phyloP scores from a whole-genome alignment of 2,113 vertebrate genomes.

The Dissostichus mawsoni region DNA sequence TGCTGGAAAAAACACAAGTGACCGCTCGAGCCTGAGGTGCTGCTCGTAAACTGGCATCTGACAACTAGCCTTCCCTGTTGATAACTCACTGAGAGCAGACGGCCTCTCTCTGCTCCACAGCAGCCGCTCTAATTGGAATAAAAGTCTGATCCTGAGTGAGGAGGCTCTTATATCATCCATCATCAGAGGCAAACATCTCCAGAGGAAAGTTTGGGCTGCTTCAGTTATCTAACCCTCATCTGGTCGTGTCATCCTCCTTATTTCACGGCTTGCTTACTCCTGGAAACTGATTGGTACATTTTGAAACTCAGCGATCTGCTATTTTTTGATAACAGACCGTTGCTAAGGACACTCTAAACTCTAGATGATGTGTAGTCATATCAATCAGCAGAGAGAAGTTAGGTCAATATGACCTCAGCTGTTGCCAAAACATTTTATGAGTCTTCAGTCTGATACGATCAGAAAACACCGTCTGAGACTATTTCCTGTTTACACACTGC shows the following conservation, averaged over 20 bases:
- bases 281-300: too few species aligned
- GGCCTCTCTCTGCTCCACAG: slow-evolving; percentile 29
- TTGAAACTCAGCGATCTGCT: too few species aligned
- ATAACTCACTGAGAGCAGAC: slow-evolving; percentile 54
- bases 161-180: slow-evolving; percentile 42
- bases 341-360: too few species aligned
- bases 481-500: neutral
- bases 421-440: too few species aligned
- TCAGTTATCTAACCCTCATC: slow-evolving; percentile 20
- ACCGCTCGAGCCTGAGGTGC: slow-evolving; percentile 38
- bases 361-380: too few species aligned
- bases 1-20: slow-evolving; percentile 48
- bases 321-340: too few species aligned
- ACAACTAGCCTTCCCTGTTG: slow-evolving; percentile 44
- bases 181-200: slow-evolving; percentile 33
- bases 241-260: slow-evolving; percentile 12
- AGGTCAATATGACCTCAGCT: too few species aligned
- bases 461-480: too few species aligned
- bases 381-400: too few species aligned
- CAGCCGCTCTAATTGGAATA: slow-evolving; percentile 58
- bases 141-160: slow-evolving; percentile 33
- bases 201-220: neutral
- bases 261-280: neutral
- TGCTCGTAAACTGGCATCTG: slow-evolving; percentile 44
- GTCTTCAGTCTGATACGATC: too few species aligned